These are phyloP conservation scores for Channa striata DNA, from an alignment of 2,797 vertebrate species.

Conservation along the genomic window DNA sequence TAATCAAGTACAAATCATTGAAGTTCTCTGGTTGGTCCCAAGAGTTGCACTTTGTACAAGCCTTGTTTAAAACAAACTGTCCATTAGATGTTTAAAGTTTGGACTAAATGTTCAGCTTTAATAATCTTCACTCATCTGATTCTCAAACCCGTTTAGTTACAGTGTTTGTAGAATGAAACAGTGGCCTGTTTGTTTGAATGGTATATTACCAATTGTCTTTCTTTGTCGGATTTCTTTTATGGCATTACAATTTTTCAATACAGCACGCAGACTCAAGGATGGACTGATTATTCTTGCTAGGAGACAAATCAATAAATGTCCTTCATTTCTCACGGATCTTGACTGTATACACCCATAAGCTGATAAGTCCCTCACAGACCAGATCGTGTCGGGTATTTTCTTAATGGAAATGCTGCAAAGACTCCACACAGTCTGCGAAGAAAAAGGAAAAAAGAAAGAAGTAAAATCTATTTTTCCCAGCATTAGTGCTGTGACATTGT, in stretches of 20 bases:
- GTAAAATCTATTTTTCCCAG: not conserved
- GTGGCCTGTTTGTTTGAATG: not conserved
- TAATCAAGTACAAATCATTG: too few species aligned
- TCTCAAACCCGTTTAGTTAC: too few species aligned
- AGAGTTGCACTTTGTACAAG: too few species aligned
- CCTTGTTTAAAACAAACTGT: too few species aligned
- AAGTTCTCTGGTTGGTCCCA: too few species aligned
- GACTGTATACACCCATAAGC: slow-evolving; percentile 10
- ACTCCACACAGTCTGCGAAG: not conserved
- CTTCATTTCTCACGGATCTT: slow-evolving; percentile 20
- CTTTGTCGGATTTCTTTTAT: not conserved
- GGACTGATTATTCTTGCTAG: not conserved
- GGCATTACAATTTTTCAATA: not conserved
- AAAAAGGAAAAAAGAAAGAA: not conserved
- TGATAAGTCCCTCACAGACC: not conserved
- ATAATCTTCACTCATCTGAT: too few species aligned
- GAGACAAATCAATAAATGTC: slow-evolving; percentile 8
- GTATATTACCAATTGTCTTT: not conserved
- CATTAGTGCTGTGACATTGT: slow-evolving; percentile 13
- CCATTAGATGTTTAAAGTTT: too few species aligned
- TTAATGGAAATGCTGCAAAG: slow-evolving; percentile 1
- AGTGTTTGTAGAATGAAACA: not conserved
- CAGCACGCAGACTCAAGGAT: not conserved
- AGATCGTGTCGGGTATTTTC: not conserved
- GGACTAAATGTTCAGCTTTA: too few species aligned